Conservation (phyloP, 2,797 vertebrate species). For the Trichosurus vulpecula region DNA sequence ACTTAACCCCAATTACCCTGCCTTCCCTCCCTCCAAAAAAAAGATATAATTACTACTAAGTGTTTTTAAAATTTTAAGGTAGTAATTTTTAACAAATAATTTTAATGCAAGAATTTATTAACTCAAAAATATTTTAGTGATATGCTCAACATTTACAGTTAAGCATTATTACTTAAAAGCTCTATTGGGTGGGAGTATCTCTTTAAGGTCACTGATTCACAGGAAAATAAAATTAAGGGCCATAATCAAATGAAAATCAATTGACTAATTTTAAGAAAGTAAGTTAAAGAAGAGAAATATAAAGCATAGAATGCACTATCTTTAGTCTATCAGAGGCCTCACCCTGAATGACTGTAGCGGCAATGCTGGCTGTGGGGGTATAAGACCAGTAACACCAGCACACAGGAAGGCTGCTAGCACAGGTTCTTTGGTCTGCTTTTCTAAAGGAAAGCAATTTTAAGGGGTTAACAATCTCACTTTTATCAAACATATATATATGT, state of each 20-base stretch:
- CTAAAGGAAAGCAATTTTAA: no score
- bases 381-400: no score
- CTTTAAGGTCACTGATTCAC: not conserved
- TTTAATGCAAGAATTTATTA: not conserved
- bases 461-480: no score
- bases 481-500: no score
- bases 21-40: no score
- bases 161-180: not conserved
- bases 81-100: not conserved
- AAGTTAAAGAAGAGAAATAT: not conserved
- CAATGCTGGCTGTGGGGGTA: no score
- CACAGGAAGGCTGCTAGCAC: no score
- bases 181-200: not conserved
- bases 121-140: not conserved
- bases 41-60: not conserved
- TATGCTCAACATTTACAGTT: not conserved
- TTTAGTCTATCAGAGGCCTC: not conserved
- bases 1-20: no score
- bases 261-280: not conserved
- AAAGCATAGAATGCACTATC: not conserved
- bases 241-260: not conserved
- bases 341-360: not conserved
- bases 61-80: not conserved
- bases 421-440: no score
- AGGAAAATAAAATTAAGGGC: not conserved